Evolutionary conservation across 2,797 vertebrate species (phyloP).

Genomic region (Gallinago nigripennis): DNA sequence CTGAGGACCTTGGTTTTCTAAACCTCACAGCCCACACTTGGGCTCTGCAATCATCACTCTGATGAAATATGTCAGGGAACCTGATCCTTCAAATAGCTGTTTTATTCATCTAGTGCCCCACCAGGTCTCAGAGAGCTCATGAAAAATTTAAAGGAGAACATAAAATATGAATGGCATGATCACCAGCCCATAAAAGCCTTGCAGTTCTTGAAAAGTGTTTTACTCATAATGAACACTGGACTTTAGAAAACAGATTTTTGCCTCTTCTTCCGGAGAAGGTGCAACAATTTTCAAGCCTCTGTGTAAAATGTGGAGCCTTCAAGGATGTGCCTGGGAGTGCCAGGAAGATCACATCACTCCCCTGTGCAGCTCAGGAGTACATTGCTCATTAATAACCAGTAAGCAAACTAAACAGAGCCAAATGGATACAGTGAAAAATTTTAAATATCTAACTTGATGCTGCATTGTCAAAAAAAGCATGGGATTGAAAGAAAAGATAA

Average conservation of each 20-base stretch:
- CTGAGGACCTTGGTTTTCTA: background rate
- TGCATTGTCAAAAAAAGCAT: background rate
- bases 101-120: slow-evolving; percentile 20
- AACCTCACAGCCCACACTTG: background rate
- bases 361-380: background rate
- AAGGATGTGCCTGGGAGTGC: background rate
- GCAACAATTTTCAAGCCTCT: background rate
- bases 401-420: background rate
- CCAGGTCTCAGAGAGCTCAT: background rate
- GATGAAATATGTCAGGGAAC: background rate
- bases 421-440: background rate
- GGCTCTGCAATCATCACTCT: background rate
- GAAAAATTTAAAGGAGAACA: slow-evolving; percentile 52
- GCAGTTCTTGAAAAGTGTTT: background rate
- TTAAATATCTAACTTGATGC: background rate
- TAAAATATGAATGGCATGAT: slow-evolving; percentile 60
- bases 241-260: background rate
- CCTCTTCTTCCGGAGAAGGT: background rate
- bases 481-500: background rate
- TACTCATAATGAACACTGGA: background rate
- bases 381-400: background rate
- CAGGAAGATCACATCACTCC: background rate
- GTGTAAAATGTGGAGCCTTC: background rate
- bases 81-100: background rate
- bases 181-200: background rate